Conservation (phyloP, 2,113 vertebrate genomes). For the Alectura lathami region DNA sequence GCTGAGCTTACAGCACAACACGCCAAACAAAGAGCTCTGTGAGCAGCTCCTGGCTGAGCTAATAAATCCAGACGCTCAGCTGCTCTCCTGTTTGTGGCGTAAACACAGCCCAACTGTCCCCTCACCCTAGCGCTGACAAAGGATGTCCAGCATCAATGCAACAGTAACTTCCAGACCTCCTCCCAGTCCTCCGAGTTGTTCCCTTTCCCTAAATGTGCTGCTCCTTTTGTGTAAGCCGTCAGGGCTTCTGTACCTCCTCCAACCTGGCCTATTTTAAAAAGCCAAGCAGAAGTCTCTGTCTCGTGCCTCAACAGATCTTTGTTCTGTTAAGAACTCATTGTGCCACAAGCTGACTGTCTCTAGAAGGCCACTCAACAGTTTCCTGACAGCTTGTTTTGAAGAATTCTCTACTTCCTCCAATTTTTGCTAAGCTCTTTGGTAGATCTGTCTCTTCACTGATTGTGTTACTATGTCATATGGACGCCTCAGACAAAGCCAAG, state of each 20-base stretch:
- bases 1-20: neutral
- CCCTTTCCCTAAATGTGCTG: fast-evolving
- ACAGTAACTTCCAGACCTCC: neutral
- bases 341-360: neutral
- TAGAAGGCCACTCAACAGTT: neutral
- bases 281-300: neutral
- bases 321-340: neutral
- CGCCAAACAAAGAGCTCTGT: neutral
- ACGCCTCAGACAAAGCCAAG: neutral
- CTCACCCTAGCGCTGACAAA: neutral
- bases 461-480: neutral
- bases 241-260: neutral
- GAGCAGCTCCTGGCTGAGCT: neutral
- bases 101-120: neutral
- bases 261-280: neutral
- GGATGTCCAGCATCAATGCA: neutral
- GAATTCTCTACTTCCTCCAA: neutral
- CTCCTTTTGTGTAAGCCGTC: neutral
- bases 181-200: neutral
- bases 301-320: neutral
- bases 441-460: neutral
- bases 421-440: neutral
- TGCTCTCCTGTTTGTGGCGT: neutral
- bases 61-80: neutral
- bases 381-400: neutral